A percentile compares a stretch with the other conserved stretches of the same genome.
Conservation (phyloP, 2,888 invertebrate species). For the Eupithecia tripunctaria region DNA sequence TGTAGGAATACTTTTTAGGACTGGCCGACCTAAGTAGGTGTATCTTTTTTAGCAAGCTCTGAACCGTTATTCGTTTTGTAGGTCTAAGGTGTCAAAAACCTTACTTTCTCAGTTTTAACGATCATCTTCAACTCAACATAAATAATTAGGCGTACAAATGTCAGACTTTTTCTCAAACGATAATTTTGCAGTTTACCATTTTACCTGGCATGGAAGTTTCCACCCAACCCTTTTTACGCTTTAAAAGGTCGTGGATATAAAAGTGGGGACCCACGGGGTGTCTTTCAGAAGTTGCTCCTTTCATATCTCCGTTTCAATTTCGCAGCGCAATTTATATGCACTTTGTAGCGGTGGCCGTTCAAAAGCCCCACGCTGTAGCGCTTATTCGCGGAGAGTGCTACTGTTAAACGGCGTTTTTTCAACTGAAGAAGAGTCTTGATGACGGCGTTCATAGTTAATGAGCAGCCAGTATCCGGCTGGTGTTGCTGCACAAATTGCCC, state of each 20-base stretch:
- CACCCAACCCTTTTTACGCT: conserved; percentile 24
- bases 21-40: neutral
- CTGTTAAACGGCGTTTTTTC: conserved; percentile 79
- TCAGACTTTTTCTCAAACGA: neutral
- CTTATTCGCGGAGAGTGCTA: conserved; percentile 77
- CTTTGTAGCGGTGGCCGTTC: conserved; percentile 76
- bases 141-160: neutral
- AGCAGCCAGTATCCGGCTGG: conserved; percentile 79
- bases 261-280: conserved; percentile 66
- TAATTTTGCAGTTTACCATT: neutral
- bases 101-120: neutral
- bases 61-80: too few species aligned
- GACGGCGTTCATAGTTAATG: conserved; percentile 84
- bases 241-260: conserved; percentile 41
- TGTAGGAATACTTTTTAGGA: neutral
- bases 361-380: conserved; percentile 72
- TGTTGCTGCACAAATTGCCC: conserved; percentile 78
- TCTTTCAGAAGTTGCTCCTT: conserved; percentile 76
- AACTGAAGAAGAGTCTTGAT: conserved; percentile 80
- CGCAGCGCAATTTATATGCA: conserved; percentile 82
- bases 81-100: neutral
- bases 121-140: neutral
- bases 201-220: conserved; percentile 8
- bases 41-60: neutral
- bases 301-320: conserved; percentile 80